Evolutionary conservation across 2,797 vertebrate genomes (phyloP), one percentile per base, ranked within the genome.

Genomic region (Syngnathus acus): DNA sequence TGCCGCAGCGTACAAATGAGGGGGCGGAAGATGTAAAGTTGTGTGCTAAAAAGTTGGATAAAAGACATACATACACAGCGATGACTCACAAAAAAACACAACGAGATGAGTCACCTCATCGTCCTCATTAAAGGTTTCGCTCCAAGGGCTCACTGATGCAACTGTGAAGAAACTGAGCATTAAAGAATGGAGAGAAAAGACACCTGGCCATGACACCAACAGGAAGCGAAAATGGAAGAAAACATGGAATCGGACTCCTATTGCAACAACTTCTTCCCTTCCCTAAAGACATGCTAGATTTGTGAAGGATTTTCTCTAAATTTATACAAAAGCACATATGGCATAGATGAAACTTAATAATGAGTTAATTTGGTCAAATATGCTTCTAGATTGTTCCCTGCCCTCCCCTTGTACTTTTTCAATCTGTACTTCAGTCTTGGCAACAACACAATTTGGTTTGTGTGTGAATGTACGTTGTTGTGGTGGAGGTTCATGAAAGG

Each of bases 401-500:
- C 51, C 71, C 32, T 32, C 75, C 68, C 76, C 76, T 75, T 17
- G 5, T 59, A 50, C 50, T 65, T 73, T 72, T 70, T 69, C 58
- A 42, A 77, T 70, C 70, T 78, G 75, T 76, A 73, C 83, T 79
- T 75, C 66, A 76, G 71, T 62, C 60, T 51, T 64, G 47, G 17
- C 42, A 32, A 45, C 42, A 62, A 45, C 60, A 45, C n/a, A 6
- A 21, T 32, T 21, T 14, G 38, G 53, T 45, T 55, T 58, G 64
- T 21, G 72, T 64, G 68, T 62, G 66, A 68, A 67, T 69, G 58
- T 71, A 23, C 45, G 10, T 47, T 45, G 43, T 53, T 58, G 39
- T 67, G 65, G 66, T 78, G 42, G 64, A 63, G 60, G 73, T 71
- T 82, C 78, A 54, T 85, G 72, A 88, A 87, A 88, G 81, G 82